Evolutionary conservation across 2,888 invertebrate genomes (phyloP).

Genomic region (Latrodectus elegans): DNA sequence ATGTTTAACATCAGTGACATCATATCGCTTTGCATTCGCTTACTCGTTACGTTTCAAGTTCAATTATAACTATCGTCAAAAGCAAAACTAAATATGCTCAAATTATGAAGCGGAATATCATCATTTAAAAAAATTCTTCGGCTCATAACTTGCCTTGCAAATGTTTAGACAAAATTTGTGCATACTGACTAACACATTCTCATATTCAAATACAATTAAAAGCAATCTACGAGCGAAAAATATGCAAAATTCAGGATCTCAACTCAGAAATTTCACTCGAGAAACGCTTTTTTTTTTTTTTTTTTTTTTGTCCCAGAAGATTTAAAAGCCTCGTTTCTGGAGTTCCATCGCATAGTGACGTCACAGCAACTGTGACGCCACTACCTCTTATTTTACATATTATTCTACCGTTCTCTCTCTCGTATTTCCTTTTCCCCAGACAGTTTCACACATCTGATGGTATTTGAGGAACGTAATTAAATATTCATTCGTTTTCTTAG

Average conservation of each 20-base stretch:
- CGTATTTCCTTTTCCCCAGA: slow-evolving; percentile 26
- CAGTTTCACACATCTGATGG: slow-evolving; percentile 28
- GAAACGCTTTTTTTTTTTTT: background rate
- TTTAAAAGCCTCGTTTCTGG: background rate
- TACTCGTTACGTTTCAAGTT: no score
- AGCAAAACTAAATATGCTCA: no score
- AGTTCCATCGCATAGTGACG: slow-evolving; percentile 23
- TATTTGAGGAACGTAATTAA: slow-evolving; percentile 60
- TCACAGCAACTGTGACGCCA: slow-evolving; percentile 33
- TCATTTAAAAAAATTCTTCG: no score
- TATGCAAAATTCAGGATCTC: background rate
- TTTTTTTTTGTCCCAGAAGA: background rate
- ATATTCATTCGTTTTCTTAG: slow-evolving; percentile 61
- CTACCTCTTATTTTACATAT: slow-evolving; percentile 43
- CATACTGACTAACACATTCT: no score
- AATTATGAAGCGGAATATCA: no score
- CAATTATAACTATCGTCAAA: no score
- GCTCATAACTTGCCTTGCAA: no score
- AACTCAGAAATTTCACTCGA: no score
- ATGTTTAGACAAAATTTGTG: no score
- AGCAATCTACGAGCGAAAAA: background rate
- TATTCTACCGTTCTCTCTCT: slow-evolving; percentile 31
- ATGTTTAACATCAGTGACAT: no score
- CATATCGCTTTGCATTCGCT: no score
- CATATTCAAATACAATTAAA: background rate